Evolutionary conservation across 1,140 invertebrate genomes (phyloP).

Genomic region (Drosophila takahashii): DNA sequence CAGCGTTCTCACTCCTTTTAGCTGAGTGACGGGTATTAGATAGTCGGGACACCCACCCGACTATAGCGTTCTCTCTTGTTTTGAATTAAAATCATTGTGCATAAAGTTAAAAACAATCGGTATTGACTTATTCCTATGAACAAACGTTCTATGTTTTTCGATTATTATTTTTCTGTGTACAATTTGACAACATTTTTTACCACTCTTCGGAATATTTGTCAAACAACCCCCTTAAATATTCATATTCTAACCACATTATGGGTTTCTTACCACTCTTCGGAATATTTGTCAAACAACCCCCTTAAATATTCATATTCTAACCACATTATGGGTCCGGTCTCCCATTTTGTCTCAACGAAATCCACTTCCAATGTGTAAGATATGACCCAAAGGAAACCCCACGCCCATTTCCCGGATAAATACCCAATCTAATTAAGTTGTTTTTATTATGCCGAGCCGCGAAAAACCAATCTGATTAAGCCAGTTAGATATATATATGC

Average conservation of each 20-base stretch:
- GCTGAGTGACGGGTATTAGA: no score
- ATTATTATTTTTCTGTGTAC: no score
- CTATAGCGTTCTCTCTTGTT: no score
- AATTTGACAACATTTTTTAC: background rate
- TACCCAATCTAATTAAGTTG: slow-evolving; percentile 79
- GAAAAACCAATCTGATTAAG: slow-evolving; percentile 75
- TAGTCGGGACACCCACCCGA: no score
- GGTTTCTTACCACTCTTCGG: no score
- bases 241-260: slow-evolving; percentile 54
- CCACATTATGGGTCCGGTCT: slow-evolving; percentile 40
- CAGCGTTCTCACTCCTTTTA: no score
- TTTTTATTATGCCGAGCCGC: slow-evolving; percentile 66
- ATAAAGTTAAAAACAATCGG: no score
- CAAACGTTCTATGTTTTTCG: no score
- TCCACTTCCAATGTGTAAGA: slow-evolving; percentile 59
- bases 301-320: slow-evolving; percentile 49
- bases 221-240: slow-evolving; percentile 38
- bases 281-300: slow-evolving; percentile 18
- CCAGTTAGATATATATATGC: slow-evolving; percentile 47
- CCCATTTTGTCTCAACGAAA: slow-evolving; percentile 13
- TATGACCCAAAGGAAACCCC: slow-evolving; percentile 43
- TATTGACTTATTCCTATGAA: no score
- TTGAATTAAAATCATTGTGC: no score
- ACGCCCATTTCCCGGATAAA: slow-evolving; percentile 15
- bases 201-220: slow-evolving; percentile 1